These are phyloP conservation scores for Plectropomus leopardus DNA, from an alignment of 2,113 vertebrate genomes.

Conservation along the genomic window DNA sequence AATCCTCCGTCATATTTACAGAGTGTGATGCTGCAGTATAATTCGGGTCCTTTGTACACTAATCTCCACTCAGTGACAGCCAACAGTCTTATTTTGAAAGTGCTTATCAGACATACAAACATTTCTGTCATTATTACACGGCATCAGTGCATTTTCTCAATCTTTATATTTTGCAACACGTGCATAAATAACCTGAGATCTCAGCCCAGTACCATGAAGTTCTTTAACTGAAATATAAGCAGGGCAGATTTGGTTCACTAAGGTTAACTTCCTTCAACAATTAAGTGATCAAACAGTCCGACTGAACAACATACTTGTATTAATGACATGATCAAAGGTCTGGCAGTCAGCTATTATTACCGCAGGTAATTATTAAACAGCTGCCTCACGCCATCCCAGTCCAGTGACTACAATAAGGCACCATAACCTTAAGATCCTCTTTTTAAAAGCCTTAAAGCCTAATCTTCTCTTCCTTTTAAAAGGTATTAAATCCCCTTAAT, in stretches of 20 bases:
- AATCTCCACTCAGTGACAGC: slow-evolving; percentile 1
- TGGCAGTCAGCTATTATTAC: slow-evolving; percentile 39
- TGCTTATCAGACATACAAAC: slow-evolving; percentile 49
- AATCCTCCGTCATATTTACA: too few species aligned
- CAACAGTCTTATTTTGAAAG: slow-evolving; percentile 37
- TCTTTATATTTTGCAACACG: slow-evolving; percentile 16
- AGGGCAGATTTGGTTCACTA: background rate
- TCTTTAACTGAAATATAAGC: background rate
- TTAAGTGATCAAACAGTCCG: slow-evolving; percentile 17
- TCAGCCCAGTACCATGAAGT: slow-evolving; percentile 6
- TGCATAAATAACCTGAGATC: slow-evolving; percentile 52
- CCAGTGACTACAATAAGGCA: slow-evolving; percentile 62
- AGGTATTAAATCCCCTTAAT: slow-evolving; percentile 55
- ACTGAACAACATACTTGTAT: slow-evolving; percentile 6
- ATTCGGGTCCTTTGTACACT: background rate
- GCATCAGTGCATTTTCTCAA: background rate
- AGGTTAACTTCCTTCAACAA: background rate
- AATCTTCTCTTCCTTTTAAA: slow-evolving; percentile 44
- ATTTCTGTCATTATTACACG: slow-evolving; percentile 9
- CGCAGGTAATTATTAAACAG: slow-evolving; percentile 61
- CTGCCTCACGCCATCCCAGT: slow-evolving; percentile 24
- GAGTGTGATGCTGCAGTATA: background rate
- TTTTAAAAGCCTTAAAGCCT: slow-evolving; percentile 36
- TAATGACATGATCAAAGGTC: slow-evolving; percentile 61
- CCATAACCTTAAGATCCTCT: slow-evolving; percentile 32